Percentiles rank a stretch among this genome's conserved stretches.
Conservation (phyloP, 2,888 invertebrate genomes). For the Drosophila lutescens region DNA sequence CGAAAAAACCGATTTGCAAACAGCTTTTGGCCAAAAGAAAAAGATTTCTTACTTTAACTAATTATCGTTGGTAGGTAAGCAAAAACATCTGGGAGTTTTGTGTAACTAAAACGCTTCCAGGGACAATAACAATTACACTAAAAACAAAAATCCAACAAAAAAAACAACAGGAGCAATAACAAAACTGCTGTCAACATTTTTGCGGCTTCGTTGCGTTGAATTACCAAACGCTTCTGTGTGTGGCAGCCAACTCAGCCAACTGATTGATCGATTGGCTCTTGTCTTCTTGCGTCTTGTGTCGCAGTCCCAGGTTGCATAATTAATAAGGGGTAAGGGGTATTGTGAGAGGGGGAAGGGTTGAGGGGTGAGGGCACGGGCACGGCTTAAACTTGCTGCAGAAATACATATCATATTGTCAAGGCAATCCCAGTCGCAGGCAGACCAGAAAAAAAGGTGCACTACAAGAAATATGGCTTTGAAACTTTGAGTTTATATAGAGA, state of each 20-base stretch:
- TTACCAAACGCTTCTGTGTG: constrained; percentile 71
- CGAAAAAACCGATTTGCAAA: constrained; percentile 44
- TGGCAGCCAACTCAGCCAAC: constrained; percentile 56
- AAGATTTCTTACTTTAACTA: constrained; percentile 34
- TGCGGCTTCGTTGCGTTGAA: constrained; percentile 66
- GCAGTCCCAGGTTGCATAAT: constrained; percentile 70
- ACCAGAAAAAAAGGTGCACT: constrained; percentile 27
- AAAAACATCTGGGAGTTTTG: constrained; percentile 51
- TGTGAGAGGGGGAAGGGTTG: neutral
- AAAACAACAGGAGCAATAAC: constrained; percentile 16
- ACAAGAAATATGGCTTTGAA: neutral
- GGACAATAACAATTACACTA: constrained; percentile 21
- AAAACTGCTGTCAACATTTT: constrained; percentile 66
- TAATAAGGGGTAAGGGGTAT: constrained; percentile 57
- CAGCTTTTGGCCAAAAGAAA: constrained; percentile 25
- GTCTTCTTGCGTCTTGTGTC: constrained; percentile 46
- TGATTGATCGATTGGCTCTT: constrained; percentile 70
- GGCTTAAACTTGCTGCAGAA: constrained; percentile 61
- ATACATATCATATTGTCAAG: constrained; percentile 60
- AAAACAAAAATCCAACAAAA: constrained; percentile 8
- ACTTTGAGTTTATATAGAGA: no score
- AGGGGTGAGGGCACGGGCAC: constrained; percentile 4
- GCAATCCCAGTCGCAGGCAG: constrained; percentile 25
- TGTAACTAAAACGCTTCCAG: constrained; percentile 52
- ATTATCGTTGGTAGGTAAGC: constrained; percentile 35